Percentiles rank a stretch among this genome's conserved stretches.
These are phyloP conservation scores for Spodoptera littoralis DNA, from an alignment of 2,888 invertebrate genomes.

Conservation along the genomic window DNA sequence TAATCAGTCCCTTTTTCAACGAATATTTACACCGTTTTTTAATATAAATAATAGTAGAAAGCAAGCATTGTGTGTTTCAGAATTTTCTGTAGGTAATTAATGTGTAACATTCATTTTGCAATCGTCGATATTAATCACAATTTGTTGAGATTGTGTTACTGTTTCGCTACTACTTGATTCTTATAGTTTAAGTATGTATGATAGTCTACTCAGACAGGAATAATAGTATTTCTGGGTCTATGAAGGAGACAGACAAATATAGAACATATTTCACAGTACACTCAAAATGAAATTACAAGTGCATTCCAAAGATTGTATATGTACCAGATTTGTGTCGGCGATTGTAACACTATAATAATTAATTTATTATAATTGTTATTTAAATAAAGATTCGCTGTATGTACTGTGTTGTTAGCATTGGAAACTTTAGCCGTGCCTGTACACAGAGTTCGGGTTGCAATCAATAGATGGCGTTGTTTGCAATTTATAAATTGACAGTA, in stretches of 20 bases:
- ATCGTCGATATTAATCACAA: too few relatives aligned
- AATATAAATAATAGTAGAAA: too few relatives aligned
- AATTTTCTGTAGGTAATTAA: too few relatives aligned
- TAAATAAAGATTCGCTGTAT: conserved; percentile 18
- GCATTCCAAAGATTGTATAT: conserved; percentile 8
- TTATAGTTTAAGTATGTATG: too few relatives aligned
- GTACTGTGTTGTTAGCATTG: conserved; percentile 25
- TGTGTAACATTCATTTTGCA: too few relatives aligned
- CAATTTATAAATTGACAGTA: neutral
- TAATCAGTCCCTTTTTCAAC: too few relatives aligned
- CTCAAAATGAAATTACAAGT: neutral
- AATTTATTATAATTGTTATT: conserved; percentile 37
- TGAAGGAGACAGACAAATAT: neutral
- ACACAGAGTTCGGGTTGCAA: neutral
- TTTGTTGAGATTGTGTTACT: too few relatives aligned
- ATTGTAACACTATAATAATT: conserved; percentile 21
- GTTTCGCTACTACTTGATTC: too few relatives aligned
- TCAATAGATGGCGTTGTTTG: neutral
- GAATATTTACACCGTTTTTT: too few relatives aligned
- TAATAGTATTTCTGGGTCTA: neutral
- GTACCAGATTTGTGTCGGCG: conserved; percentile 17
- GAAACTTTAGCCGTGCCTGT: conserved; percentile 14
- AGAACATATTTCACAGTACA: neutral
- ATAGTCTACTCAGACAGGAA: too few relatives aligned
- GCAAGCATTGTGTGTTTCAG: too few relatives aligned